Base-by-base conservation (phyloP, 1,140 invertebrate genomes). In the Melitaea cinxia region DNA sequence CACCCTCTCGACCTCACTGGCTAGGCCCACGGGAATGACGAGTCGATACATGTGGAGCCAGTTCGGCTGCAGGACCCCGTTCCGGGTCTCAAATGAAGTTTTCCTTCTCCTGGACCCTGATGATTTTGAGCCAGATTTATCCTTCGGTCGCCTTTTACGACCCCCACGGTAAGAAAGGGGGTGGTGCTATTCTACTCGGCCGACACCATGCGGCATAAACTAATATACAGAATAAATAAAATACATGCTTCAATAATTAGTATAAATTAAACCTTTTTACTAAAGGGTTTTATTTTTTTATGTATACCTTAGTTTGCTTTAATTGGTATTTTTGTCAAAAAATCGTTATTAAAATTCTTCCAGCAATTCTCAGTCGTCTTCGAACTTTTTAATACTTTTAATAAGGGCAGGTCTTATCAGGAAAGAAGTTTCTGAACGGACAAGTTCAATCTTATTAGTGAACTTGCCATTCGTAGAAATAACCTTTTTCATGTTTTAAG, bases 311-410 rank as follows among this genome's bases (percentile, higher is more conserved):
- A n/a, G 5, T 17, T 0, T 19, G 17, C 15, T 6, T n/a, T 42
- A 42, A 42, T 42, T 42, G 37, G 37, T 7, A n/a, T n/a, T 42
- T 42, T 42, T 42, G n/a, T n/a, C 15, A 7, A 42, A 17, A 17
- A 4, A 42, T 42, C 7, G 15, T 4, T 7, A 6, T 42, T 42
- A 14, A 47, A 47, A 47, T 12, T 4, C 0, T 10, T 23, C 1
- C 17, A 24, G 21, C 21, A 17, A 9, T 4, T 12, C 42, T 17
- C 19, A 19, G 7, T 12, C 19, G 10, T 9, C 12, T 47, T 47
- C 12, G 52, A 50, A 60, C 42, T 50, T 35, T 45, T 57, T 42
- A 57, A 42, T 17, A 56, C 21, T 56, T 19, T 58, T 58, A 47
- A 9, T 49, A 33, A 35, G 4, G 24, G 14, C 15, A 33, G 45